Base-by-base conservation (phyloP, 2,113 vertebrate species). In the Gorilla gorilla region DNA sequence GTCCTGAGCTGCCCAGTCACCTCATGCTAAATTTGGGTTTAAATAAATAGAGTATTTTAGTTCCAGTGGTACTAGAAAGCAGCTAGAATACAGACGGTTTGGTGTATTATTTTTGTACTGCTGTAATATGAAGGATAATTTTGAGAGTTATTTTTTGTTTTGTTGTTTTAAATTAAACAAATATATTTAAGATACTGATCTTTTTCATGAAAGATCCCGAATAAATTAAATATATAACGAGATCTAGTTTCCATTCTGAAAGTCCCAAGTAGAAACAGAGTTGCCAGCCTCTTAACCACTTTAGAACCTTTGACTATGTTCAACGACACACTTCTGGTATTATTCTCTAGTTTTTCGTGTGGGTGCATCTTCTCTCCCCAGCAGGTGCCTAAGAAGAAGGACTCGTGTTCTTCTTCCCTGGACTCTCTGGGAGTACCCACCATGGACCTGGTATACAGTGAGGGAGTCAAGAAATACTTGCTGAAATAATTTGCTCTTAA, bases 21-120 rank as follows among this genome's bases (percentile, higher is more conserved):
- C 52, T 96, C 87, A 16, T 82, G 81, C 93, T 98, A 97, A 97
- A 98, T 97, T 97, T 97, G 94, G 89, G 35, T 90, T 96, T 88
- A 88, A 97, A 75, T 87, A 94, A 97, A 94, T 66, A 95, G 43
- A 94, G 20, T 50, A 61, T 93, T 96, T 96, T 57, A 76, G 59
- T 66, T 75, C 55, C 20, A 93, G 57, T 11, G 40, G 92, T 94
- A 89, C 92, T 96, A 94, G 96, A 98, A 97, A 97, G 84, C 92
- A 90, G 32, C 32, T 75, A n/a, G 64, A 86, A 45, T 81, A n/a
- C 80, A n/a, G 68, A 80, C 27, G 40, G 59, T 20, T 17, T 30
- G 30, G 23, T 11, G 8, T 76, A 3, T 66, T 80, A 50, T 40
- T 97, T 92, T 72, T 52, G 2, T 55, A 40, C 57, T 82, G n/a